A percentile compares a stretch with the other conserved stretches of the same genome.
Evolutionary conservation across 1,140 invertebrate genomes (phyloP).

Genomic region (Probaryconus sp.): DNA sequence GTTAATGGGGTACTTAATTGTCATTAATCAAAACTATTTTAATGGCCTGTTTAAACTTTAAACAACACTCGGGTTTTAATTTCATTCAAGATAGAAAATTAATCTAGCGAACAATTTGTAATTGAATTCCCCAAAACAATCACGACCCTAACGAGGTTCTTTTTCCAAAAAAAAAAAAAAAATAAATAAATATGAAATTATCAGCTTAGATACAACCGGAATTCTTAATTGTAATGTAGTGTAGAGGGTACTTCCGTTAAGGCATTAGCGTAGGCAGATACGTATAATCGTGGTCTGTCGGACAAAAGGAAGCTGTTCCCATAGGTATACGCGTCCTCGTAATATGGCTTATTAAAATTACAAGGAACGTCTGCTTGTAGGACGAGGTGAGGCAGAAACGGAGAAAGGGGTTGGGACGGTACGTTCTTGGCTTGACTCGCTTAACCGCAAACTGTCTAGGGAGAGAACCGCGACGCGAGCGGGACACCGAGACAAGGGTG

Average conservation of each 20-base stretch:
- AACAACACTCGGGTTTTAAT: too few relatives aligned
- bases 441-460: constrained; percentile 72
- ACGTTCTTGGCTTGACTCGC: constrained; percentile 51
- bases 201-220: constrained; percentile 24
- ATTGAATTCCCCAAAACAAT: too few relatives aligned
- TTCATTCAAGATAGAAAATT: too few relatives aligned
- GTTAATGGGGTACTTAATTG: too few relatives aligned
- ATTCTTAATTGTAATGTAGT: constrained; percentile 33
- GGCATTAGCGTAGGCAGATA: constrained; percentile 39
- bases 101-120: too few relatives aligned
- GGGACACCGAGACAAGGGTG: constrained; percentile 56
- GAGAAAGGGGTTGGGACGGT: constrained; percentile 1
- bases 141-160: too few relatives aligned
- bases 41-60: background rate
- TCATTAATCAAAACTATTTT: background rate
- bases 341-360: constrained; percentile 78
- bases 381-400: constrained; percentile 32
- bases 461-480: constrained; percentile 67
- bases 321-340: constrained; percentile 65
- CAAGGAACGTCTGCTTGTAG: constrained; percentile 55
- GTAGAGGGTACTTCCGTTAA: constrained; percentile 16
- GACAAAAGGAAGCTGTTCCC: constrained; percentile 64
- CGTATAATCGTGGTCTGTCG: constrained; percentile 49
- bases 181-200: too few relatives aligned
- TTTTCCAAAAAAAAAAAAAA: constrained; percentile 7